phyloP scores from a whole-genome alignment of 2,113 vertebrate genomes.

The Salvelinus alpinus region DNA sequence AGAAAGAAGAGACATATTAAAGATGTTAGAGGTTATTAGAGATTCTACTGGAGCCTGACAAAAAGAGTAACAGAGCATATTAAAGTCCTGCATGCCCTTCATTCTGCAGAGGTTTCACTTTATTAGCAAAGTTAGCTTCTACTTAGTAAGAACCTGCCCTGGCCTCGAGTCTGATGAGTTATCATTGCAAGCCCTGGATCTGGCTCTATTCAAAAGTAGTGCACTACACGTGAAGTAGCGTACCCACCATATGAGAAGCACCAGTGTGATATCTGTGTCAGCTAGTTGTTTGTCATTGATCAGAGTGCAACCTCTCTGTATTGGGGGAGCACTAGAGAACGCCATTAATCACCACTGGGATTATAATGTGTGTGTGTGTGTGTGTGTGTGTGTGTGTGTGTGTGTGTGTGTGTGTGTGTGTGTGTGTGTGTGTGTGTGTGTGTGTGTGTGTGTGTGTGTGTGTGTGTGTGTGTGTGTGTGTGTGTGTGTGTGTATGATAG shows the following conservation, averaged over 20 bases:
- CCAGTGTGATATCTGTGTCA: slow-evolving; percentile 44
- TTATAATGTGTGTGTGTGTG: slow-evolving; percentile 30
- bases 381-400: slow-evolving; percentile 3
- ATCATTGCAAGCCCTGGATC: neutral
- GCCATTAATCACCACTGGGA: slow-evolving; percentile 56
- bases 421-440: no score
- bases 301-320: slow-evolving; percentile 40
- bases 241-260: neutral
- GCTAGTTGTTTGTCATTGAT: slow-evolving; percentile 56
- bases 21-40: slow-evolving; percentile 29
- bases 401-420: no score
- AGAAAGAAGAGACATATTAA: slow-evolving; percentile 15
- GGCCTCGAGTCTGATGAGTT: neutral
- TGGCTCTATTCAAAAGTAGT: no score
- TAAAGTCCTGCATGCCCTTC: slow-evolving; percentile 26
- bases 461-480: no score
- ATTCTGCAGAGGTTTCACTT: slow-evolving; percentile 33
- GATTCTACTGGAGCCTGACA: neutral
- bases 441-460: no score
- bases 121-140: slow-evolving; percentile 27
- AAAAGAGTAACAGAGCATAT: slow-evolving; percentile 9
- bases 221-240: no score
- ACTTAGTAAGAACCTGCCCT: slow-evolving; percentile 1
- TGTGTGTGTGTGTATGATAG: no score
- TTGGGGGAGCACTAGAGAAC: slow-evolving; percentile 39